Evolutionary conservation across 2,888 invertebrate genomes (phyloP).

Genomic region (Machimus atricapillus): DNA sequence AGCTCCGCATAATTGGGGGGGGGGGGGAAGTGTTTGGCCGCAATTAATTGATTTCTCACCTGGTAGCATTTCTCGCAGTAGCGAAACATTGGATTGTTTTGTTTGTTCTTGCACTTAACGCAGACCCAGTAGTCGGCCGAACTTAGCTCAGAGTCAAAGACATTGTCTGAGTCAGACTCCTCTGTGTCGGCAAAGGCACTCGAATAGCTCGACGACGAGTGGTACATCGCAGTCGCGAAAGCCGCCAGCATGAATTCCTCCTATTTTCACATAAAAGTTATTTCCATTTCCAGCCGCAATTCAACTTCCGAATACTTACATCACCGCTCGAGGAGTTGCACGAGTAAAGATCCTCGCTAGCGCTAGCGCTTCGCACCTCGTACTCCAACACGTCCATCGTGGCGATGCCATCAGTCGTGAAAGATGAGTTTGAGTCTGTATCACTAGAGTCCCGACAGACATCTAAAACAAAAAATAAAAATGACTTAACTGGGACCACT

Average conservation of each 20-base stretch:
- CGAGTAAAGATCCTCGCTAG: constrained; percentile 63
- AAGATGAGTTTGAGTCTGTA: constrained; percentile 57
- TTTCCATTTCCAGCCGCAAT: not conserved
- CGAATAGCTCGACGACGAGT: constrained; percentile 43
- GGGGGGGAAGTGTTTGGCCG: not conserved
- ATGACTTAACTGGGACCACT: not conserved
- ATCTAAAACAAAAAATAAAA: constrained; percentile 47
- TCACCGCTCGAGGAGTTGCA: constrained; percentile 66
- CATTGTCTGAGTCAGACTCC: constrained; percentile 51
- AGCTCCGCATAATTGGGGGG: not conserved
- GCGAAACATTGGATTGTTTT: constrained; percentile 71
- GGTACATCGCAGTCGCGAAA: constrained; percentile 43
- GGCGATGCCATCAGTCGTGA: constrained; percentile 50
- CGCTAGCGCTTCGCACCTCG: constrained; percentile 65
- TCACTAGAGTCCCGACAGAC: constrained; percentile 64
- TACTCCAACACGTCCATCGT: constrained; percentile 60
- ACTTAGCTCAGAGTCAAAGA: constrained; percentile 64
- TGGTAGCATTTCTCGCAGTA: constrained; percentile 77
- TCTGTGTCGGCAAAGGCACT: constrained; percentile 53
- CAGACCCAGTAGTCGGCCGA: constrained; percentile 71
- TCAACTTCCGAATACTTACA: constrained; percentile 51
- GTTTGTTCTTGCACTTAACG: constrained; percentile 68
- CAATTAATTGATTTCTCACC: constrained; percentile 59
- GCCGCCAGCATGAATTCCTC: constrained; percentile 50
- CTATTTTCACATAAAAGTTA: constrained; percentile 30